Percentiles rank a stretch among this genome's conserved stretches.
Conservation (phyloP, 2,113 vertebrate species). For the Turdus rufiventris region DNA sequence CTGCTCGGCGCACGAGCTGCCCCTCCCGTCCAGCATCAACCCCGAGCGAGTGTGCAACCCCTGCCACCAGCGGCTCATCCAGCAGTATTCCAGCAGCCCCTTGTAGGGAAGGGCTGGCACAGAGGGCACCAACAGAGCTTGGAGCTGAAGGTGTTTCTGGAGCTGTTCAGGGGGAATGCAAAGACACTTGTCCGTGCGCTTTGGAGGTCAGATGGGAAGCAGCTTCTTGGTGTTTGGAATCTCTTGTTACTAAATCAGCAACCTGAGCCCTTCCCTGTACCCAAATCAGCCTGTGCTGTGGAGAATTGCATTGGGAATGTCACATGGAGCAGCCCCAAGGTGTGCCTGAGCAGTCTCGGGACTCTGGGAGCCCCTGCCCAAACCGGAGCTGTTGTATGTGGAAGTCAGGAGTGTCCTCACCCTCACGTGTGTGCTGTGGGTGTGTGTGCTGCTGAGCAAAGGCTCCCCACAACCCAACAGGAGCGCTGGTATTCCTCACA, state of each 20-base stretch:
- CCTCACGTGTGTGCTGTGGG: accelerated
- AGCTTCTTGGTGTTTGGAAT: not conserved
- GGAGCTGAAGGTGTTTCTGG: not conserved
- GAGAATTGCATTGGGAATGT: not conserved
- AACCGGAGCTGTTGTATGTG: not conserved
- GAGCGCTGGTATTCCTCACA: accelerated
- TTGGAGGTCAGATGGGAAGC: not conserved
- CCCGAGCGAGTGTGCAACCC: conserved; percentile 81
- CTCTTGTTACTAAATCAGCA: not conserved
- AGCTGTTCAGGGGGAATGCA: not conserved
- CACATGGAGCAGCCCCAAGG: accelerated
- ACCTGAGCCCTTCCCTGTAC: not conserved
- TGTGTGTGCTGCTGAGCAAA: not conserved
- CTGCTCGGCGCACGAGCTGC: conserved; percentile 83
- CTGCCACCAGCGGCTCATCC: conserved; percentile 81
- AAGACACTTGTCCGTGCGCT: not conserved
- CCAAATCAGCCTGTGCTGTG: not conserved
- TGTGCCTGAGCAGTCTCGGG: not conserved
- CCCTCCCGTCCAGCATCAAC: conserved; percentile 88
- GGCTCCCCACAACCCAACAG: not conserved
- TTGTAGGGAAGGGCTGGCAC: conserved; percentile 46
- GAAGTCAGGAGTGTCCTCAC: accelerated
- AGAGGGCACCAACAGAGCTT: not conserved
- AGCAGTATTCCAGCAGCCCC: conserved; percentile 83
- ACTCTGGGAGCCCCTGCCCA: not conserved